Evolutionary conservation across 1,140 invertebrate species (phyloP), one percentile per base, ranked within the genome.

Genomic region (Drosophila kepulauana): DNA sequence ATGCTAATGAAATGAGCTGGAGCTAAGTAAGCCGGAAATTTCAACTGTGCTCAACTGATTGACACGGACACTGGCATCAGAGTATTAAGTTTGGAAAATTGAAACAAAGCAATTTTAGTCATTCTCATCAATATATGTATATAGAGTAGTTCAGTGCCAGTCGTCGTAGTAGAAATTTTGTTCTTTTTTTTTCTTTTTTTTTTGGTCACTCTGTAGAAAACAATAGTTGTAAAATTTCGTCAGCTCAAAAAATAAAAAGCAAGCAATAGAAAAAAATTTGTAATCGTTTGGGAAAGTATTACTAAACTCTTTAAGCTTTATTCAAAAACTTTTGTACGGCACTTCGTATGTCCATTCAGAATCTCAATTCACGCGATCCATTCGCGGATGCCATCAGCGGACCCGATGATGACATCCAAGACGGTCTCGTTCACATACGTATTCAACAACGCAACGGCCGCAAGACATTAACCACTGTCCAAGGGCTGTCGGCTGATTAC

Each of bases 371-470:
- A 95, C 97, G 97, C 94, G 96, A 97, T 95, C 96, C 96, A 92
- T 96, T 96, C 95, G 82, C 93, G 95, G 96, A 97, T 95, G 98
- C 97, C 96, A 97, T 97, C 95, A 98, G 97, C 95, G 98, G 97
- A 95, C 96, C 97, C 95, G 98, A 98, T 94, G 97, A 98, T 94
- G 97, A 97, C 94, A 97, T 98, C 89, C 98, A 99, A 94, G 98
- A 99, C 95, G 97, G 97, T 94, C 95, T 99, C 94, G 98, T 99
- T 92, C 99, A 99, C 95, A 99, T 99, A 95, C 97, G 99, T 94
- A 99, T 99, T 92, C 99, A 99, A 93, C 99, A 99, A 94, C 95
- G 99, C 92, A 99, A 99, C 96, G 99, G 99, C 93, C 96, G 99
- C 85, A 99, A 99, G 95, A 99, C 99, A 92, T 94, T 99, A 94